These are phyloP conservation scores for Trypoxylon attenuatum DNA, from an alignment of 2,888 invertebrate species.

Conservation along the genomic window DNA sequence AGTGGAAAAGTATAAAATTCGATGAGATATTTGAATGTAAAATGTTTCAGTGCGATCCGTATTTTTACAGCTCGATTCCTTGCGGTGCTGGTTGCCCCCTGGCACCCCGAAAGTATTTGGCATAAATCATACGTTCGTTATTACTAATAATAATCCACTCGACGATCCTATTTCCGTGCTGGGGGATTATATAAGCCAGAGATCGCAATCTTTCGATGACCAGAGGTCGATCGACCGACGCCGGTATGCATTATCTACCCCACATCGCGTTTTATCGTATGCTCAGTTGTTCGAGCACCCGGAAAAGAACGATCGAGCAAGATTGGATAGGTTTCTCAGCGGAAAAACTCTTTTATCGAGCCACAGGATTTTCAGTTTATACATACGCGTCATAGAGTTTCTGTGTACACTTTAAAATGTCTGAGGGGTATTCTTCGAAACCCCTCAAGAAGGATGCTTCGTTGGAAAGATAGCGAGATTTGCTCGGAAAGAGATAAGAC, in stretches of 20 bases:
- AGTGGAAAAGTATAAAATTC: neutral
- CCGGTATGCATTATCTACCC: constrained; percentile 59
- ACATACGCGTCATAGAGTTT: too few relatives aligned
- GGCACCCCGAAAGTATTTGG: neutral
- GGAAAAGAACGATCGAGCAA: neutral
- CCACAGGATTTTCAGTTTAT: too few relatives aligned
- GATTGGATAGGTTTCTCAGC: neutral
- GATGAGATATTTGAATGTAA: neutral
- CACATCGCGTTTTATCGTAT: constrained; percentile 39
- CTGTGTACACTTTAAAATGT: too few relatives aligned
- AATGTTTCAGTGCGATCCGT: neutral
- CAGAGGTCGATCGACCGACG: constrained; percentile 55
- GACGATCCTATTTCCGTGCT: constrained; percentile 30
- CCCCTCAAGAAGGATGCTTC: too few relatives aligned
- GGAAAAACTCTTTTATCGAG: too few relatives aligned
- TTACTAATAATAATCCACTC: constrained; percentile 23
- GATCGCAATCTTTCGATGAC: constrained; percentile 14
- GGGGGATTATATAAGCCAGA: constrained; percentile 28
- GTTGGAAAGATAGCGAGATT: too few relatives aligned
- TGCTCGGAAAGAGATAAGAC: too few relatives aligned
- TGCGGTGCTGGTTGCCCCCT: neutral
- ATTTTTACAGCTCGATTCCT: neutral
- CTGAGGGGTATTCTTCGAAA: too few relatives aligned
- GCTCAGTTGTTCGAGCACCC: too few relatives aligned
- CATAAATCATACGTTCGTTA: constrained; percentile 24